A percentile compares a stretch with the other conserved stretches of the same genome.
These are phyloP conservation scores for Loris lydekkerianus DNA, from an alignment of 2,797 vertebrate genomes.

Conservation along the genomic window DNA sequence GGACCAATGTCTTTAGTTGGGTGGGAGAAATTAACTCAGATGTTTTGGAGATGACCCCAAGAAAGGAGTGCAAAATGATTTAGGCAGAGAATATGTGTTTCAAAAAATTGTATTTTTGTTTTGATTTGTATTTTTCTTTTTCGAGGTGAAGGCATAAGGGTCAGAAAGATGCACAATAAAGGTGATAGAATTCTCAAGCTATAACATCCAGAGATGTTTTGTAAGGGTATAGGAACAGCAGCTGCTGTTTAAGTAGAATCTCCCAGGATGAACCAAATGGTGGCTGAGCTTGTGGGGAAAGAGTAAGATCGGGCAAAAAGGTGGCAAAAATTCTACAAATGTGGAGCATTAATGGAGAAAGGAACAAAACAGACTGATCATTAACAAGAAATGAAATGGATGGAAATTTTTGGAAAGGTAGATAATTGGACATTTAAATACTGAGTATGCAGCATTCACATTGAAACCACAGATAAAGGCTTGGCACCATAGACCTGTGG, in stretches of 20 bases:
- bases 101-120: background rate
- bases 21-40: background rate
- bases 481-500: too few species aligned
- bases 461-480: constrained; percentile 23
- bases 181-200: background rate
- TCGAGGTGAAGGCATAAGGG: background rate
- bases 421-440: background rate
- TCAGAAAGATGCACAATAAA: background rate
- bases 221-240: background rate
- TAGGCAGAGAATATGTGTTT: background rate
- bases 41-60: background rate
- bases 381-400: background rate
- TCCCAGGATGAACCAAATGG: background rate
- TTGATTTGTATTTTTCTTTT: background rate
- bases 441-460: background rate
- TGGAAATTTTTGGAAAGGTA: background rate
- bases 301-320: background rate
- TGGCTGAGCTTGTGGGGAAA: background rate
- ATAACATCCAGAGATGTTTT: background rate
- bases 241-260: background rate
- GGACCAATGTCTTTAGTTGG: background rate
- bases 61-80: background rate
- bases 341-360: background rate
- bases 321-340: background rate
- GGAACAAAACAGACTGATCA: background rate